Evolutionary conservation across 2,113 vertebrate genomes (phyloP).

Genomic region (Dolichotis patagonum): DNA sequence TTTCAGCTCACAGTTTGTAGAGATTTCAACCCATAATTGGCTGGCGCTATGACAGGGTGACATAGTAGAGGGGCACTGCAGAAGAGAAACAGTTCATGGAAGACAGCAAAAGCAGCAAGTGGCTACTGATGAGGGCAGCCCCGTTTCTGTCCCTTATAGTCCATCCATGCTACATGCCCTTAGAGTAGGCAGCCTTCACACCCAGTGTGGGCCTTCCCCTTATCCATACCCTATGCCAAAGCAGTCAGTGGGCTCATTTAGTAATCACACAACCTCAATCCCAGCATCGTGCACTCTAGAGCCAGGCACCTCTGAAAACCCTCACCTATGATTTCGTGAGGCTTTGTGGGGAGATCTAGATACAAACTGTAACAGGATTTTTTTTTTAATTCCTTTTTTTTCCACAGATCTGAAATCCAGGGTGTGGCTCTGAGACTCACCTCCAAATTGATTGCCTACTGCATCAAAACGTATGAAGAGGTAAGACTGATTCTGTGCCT

Average conservation of each 20-base stretch:
- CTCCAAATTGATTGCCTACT: slow-evolving; percentile 89
- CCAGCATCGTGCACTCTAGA: neutral
- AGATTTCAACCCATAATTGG: neutral
- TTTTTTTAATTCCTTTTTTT: neutral
- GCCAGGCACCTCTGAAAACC: neutral
- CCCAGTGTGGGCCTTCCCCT: neutral
- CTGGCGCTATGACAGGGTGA: neutral
- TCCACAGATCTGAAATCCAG: slow-evolving; percentile 91
- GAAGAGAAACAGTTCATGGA: neutral
- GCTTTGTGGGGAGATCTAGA: neutral
- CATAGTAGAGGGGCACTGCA: neutral
- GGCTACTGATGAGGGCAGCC: neutral
- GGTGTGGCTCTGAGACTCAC: slow-evolving; percentile 91
- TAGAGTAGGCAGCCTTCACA: neutral
- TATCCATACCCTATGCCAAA: neutral
- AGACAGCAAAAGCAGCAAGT: neutral
- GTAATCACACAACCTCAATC: neutral
- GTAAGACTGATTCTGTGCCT: slow-evolving; percentile 82
- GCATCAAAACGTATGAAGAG: slow-evolving; percentile 84
- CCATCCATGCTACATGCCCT: neutral
- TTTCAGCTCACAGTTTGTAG: neutral
- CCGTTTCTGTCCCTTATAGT: neutral
- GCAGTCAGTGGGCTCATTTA: neutral
- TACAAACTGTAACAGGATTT: neutral
- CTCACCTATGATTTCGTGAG: neutral